These are phyloP conservation scores for Tolypeutes matacus DNA, from an alignment of 2,797 vertebrate genomes.

Conservation along the genomic window DNA sequence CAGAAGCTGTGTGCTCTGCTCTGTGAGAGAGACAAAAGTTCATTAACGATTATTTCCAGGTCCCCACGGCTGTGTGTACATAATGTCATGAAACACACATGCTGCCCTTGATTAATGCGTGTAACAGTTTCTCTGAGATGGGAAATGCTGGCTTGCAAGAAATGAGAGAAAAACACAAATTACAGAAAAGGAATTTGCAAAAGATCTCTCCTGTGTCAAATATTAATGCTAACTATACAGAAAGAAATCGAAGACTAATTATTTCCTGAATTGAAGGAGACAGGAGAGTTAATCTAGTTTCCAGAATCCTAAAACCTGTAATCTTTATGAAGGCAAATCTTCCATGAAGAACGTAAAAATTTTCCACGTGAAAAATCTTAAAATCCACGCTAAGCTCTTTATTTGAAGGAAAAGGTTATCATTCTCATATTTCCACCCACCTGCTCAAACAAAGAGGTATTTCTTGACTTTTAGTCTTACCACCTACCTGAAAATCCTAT, in stretches of 20 bases:
- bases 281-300: slow-evolving; percentile 66
- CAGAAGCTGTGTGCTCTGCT: not conserved
- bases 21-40: not conserved
- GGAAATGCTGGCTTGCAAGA: slow-evolving; percentile 27
- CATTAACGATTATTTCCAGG: slow-evolving; percentile 71
- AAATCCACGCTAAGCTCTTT: not conserved
- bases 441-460: slow-evolving; percentile 24
- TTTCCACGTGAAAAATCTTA: slow-evolving; percentile 30
- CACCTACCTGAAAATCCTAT: not conserved
- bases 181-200: slow-evolving; percentile 63
- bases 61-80: slow-evolving; percentile 50
- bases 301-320: slow-evolving; percentile 44
- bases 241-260: slow-evolving; percentile 74
- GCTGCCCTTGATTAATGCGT: slow-evolving; percentile 74
- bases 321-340: slow-evolving; percentile 65
- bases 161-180: slow-evolving; percentile 64
- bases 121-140: slow-evolving; percentile 56
- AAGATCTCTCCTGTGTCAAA: slow-evolving; percentile 71
- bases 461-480: slow-evolving; percentile 44
- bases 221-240: slow-evolving; percentile 66
- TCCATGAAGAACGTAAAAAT: slow-evolving; percentile 64
- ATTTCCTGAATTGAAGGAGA: slow-evolving; percentile 60
- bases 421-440: not conserved
- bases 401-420: slow-evolving; percentile 22
- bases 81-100: slow-evolving; percentile 40